phyloP scores from a whole-genome alignment of 2,113 vertebrate species.

The Triplophysa rosa region DNA sequence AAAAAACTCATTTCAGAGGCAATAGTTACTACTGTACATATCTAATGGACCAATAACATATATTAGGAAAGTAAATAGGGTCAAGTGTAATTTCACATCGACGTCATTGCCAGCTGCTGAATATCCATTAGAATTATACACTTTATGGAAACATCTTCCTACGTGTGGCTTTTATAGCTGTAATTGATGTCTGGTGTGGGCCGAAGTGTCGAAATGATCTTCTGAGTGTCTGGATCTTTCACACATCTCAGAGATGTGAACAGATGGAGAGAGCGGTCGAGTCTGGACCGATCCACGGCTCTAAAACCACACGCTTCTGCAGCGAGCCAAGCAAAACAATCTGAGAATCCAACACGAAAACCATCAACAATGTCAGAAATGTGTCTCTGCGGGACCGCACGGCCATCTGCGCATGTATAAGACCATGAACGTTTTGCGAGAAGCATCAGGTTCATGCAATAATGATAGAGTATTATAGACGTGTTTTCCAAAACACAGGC shows the following conservation, averaged over 20 bases:
- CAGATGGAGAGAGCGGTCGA: constrained; percentile 32
- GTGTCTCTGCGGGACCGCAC: background rate
- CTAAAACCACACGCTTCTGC: constrained; percentile 17
- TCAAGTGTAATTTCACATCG: background rate
- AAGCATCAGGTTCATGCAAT: background rate
- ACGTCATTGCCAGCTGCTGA: background rate
- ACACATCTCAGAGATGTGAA: background rate
- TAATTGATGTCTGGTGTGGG: constrained; percentile 11
- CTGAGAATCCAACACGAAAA: background rate
- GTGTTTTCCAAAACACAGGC: too few species aligned
- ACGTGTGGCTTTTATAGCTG: background rate
- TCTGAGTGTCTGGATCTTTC: background rate
- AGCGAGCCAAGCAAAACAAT: constrained; percentile 6
- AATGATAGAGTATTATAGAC: too few species aligned
- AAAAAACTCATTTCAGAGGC: too few species aligned
- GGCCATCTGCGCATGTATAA: background rate
- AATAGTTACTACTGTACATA: background rate
- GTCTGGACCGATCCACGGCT: constrained; percentile 6
- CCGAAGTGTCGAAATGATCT: background rate
- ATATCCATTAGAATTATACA: background rate
- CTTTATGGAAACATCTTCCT: background rate
- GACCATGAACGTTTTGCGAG: background rate
- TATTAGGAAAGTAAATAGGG: background rate
- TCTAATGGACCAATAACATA: background rate
- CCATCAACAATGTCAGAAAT: background rate